Evolutionary conservation across 2,797 vertebrate species (phyloP).

Genomic region (Crenuchus spilurus): DNA sequence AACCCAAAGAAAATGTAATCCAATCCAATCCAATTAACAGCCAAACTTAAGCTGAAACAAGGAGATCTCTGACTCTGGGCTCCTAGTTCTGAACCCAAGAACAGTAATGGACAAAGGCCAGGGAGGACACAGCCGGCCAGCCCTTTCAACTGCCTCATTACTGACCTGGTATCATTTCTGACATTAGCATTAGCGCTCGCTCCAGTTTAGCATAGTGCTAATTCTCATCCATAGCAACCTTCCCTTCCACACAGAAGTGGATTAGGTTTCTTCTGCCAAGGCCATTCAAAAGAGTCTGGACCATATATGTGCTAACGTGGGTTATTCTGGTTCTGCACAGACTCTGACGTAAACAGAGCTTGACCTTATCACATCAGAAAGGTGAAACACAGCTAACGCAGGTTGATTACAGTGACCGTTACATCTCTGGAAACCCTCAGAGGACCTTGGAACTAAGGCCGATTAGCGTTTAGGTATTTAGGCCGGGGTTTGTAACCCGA

Average conservation of each 20-base stretch:
- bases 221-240: slow-evolving; percentile 61
- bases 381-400: slow-evolving; percentile 27
- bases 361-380: slow-evolving; percentile 35
- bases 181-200: slow-evolving; percentile 54
- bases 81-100: no score
- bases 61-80: no score
- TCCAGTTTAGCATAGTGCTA: slow-evolving; percentile 52
- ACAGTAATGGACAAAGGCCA: not conserved
- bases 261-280: slow-evolving; percentile 50
- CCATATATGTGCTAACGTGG: slow-evolving; percentile 47
- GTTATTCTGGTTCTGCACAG: slow-evolving; percentile 48
- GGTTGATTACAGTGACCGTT: slow-evolving; percentile 40
- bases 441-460: not conserved
- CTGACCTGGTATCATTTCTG: slow-evolving; percentile 69
- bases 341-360: slow-evolving; percentile 43
- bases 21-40: no score
- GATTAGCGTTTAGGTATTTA: slow-evolving; percentile 30
- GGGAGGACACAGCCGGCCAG: not conserved
- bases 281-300: slow-evolving; percentile 22
- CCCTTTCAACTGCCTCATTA: slow-evolving; percentile 51
- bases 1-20: no score
- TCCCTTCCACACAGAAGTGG: slow-evolving; percentile 47
- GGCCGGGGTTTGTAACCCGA: slow-evolving; percentile 22
- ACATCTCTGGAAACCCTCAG: slow-evolving; percentile 37
- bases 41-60: no score